A percentile compares a stretch with the other conserved stretches of the same genome.
Conservation (phyloP, 37 sponge, comb jelly and placozoan genomes). For the Axinella damicornis region DNA sequence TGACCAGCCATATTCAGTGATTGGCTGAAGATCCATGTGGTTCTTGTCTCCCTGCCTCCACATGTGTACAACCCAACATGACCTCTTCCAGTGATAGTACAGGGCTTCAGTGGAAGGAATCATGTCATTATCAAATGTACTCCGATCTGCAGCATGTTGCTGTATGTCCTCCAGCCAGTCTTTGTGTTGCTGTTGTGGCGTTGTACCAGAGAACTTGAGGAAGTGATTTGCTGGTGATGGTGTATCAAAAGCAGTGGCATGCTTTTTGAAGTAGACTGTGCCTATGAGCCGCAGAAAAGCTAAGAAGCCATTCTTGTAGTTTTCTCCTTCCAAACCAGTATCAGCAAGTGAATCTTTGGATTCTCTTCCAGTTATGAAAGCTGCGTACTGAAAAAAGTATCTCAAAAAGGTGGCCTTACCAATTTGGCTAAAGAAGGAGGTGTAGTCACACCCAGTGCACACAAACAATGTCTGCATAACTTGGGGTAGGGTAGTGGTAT, state of each 20-base stretch:
- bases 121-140: constrained; percentile 45
- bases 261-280: too few relatives aligned
- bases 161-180: constrained; percentile 28
- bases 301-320: too few relatives aligned
- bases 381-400: constrained; percentile 27
- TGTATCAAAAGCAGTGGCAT: too few relatives aligned
- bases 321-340: too few relatives aligned
- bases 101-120: constrained; percentile 31
- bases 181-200: constrained; percentile 4
- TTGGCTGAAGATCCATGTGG: neutral
- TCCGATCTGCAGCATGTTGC: constrained; percentile 19
- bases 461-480: constrained; percentile 19
- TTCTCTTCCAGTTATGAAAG: constrained; percentile 16
- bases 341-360: neutral
- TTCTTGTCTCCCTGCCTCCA: constrained; percentile 35
- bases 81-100: constrained; percentile 30
- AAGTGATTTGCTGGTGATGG: constrained; percentile 1
- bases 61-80: constrained; percentile 36
- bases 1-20: constrained; percentile 21
- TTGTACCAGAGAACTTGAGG: neutral
- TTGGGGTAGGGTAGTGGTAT: neutral
- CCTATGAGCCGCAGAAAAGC: too few relatives aligned
- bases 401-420: constrained; percentile 26
- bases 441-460: constrained; percentile 43
- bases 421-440: constrained; percentile 22